Percentiles rank a stretch among this genome's conserved stretches.
Conservation (phyloP, 2,888 invertebrate genomes). For the Augiades crinisus region DNA sequence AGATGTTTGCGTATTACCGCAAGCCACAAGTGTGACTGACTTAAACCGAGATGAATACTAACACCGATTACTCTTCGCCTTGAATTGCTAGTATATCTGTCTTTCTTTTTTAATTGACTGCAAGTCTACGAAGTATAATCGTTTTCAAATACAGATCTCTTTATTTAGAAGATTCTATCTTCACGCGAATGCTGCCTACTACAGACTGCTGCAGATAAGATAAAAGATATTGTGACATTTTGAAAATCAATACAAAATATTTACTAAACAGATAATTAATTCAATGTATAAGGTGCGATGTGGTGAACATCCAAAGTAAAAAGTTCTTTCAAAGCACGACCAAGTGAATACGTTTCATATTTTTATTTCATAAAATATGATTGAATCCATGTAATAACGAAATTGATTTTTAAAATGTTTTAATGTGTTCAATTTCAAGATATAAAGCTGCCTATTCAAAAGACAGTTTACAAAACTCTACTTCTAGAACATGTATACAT, state of each 20-base stretch:
- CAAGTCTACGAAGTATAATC: background rate
- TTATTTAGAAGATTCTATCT: background rate
- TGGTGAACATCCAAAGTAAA: background rate
- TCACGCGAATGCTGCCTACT: background rate
- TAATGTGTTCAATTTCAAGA: too few species aligned
- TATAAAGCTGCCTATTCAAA: too few species aligned
- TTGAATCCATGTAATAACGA: too few species aligned
- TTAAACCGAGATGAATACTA: conserved; percentile 13
- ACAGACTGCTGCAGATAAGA: background rate
- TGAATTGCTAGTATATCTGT: background rate
- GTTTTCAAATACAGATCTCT: background rate
- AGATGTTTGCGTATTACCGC: conserved; percentile 34
- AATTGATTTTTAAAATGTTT: too few species aligned
- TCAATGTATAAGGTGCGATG: background rate
- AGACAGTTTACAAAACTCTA: too few species aligned
- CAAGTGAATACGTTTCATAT: too few species aligned
- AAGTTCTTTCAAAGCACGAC: too few species aligned
- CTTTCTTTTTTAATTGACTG: background rate
- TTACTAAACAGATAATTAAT: background rate
- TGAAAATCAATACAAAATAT: background rate
- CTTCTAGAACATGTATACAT: too few species aligned
- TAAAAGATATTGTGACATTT: background rate
- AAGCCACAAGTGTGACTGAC: conserved; percentile 20
- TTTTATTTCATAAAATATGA: too few species aligned
- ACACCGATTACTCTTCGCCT: background rate